Percentiles rank a stretch among this genome's conserved stretches.
These are phyloP conservation scores for Pardosa pseudoannulata DNA, from an alignment of 2,888 invertebrate species.

Conservation along the genomic window DNA sequence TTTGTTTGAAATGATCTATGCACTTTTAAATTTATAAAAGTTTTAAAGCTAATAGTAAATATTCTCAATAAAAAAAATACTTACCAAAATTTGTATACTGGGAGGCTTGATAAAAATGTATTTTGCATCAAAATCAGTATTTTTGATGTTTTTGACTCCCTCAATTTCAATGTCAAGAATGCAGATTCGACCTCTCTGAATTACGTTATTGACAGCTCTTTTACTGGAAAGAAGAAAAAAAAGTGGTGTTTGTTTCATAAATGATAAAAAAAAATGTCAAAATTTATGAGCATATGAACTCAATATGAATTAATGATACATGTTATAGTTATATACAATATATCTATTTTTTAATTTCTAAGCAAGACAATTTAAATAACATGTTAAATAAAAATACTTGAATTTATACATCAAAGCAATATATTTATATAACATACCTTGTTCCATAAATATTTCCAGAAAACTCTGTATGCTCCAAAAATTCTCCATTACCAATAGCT, in stretches of 20 bases:
- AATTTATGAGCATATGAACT: no score
- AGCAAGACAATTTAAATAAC: no score
- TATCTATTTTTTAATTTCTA: no score
- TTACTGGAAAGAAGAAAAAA: constrained; percentile 81
- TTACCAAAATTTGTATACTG: constrained; percentile 85
- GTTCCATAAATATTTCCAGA: constrained; percentile 98
- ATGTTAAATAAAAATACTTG: no score
- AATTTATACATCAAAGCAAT: no score
- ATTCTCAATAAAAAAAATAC: no score
- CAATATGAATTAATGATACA: no score
- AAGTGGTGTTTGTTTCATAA: neutral
- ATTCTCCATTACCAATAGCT: constrained; percentile 87
- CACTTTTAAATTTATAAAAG: no score
- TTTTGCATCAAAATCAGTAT: constrained; percentile 86
- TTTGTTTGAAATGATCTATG: no score
- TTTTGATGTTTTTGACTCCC: constrained; percentile 93
- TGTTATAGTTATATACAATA: no score
- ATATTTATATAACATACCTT: constrained; percentile 81
- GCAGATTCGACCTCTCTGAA: constrained; percentile 89
- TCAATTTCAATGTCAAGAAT: constrained; percentile 96
- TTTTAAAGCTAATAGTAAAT: no score
- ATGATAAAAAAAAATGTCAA: no score
- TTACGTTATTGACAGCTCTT: constrained; percentile 88
- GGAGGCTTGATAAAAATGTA: constrained; percentile 96
- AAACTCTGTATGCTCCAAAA: constrained; percentile 93